These are phyloP conservation scores for Oryzias woworae DNA, from an alignment of 2,113 vertebrate species.

Conservation along the genomic window DNA sequence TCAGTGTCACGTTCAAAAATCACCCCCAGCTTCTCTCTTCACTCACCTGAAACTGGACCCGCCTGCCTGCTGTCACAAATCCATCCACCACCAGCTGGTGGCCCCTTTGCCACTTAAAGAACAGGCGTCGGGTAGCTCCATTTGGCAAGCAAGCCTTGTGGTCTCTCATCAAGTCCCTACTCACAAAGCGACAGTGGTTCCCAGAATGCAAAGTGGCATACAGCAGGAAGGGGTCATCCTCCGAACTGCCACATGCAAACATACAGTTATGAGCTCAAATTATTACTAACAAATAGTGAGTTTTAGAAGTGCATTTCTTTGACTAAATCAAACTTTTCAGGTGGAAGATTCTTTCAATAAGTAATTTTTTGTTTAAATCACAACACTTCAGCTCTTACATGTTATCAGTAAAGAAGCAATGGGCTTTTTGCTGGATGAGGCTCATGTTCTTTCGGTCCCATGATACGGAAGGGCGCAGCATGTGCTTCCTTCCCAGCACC, in stretches of 20 bases:
- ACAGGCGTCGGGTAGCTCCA: conserved; percentile 77
- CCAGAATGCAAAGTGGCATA: conserved; percentile 92
- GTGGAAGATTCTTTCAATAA: too few species aligned
- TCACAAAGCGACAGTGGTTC: conserved; percentile 89
- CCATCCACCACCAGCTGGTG: conserved; percentile 82
- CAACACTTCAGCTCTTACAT: conserved; percentile 75
- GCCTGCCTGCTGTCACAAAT: conserved; percentile 39
- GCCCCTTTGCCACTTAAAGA: conserved; percentile 97
- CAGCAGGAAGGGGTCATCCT: conserved; percentile 93
- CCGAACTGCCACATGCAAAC: conserved; percentile 76
- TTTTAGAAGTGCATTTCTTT: neutral
- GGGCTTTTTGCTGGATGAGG: conserved; percentile 81
- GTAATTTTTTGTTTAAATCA: too few species aligned
- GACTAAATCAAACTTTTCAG: too few species aligned
- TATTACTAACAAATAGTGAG: neutral
- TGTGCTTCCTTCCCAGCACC: conserved; percentile 94
- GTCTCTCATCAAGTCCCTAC: conserved; percentile 91
- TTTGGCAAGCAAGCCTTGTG: conserved; percentile 91
- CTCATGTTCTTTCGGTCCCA: conserved; percentile 84
- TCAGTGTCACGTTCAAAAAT: neutral
- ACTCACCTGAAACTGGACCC: conserved; percentile 84
- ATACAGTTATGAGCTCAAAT: neutral
- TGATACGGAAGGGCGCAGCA: conserved; percentile 73
- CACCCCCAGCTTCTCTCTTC: neutral
- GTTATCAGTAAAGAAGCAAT: conserved; percentile 94